These are phyloP conservation scores for Pimpla rufipes DNA, from an alignment of 2,888 invertebrate species.

Conservation along the genomic window DNA sequence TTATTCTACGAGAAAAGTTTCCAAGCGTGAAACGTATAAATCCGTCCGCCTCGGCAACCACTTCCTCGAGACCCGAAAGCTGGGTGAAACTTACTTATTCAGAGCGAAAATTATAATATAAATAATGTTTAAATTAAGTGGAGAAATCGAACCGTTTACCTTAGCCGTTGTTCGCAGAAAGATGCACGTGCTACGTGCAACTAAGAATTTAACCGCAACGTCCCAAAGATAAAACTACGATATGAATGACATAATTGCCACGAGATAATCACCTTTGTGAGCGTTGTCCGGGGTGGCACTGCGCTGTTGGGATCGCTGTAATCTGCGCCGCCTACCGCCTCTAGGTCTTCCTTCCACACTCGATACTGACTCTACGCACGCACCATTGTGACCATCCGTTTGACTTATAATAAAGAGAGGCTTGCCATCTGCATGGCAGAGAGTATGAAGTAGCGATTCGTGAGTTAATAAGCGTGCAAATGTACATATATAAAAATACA, in stretches of 20 bases:
- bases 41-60: too few relatives aligned
- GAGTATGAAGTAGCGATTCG: conserved; percentile 65
- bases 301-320: conserved; percentile 81
- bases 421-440: conserved; percentile 70
- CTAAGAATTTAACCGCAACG: conserved; percentile 53
- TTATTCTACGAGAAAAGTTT: too few relatives aligned
- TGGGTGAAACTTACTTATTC: not conserved
- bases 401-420: conserved; percentile 68
- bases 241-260: not conserved
- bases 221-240: conserved; percentile 53
- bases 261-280: conserved; percentile 80
- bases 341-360: conserved; percentile 87
- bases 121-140: not conserved
- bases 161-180: conserved; percentile 17
- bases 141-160: conserved; percentile 7
- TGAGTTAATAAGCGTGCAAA: conserved; percentile 69
- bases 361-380: conserved; percentile 87
- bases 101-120: not conserved
- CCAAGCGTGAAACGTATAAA: too few relatives aligned
- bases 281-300: conserved; percentile 84
- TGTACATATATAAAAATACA: conserved; percentile 36
- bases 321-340: conserved; percentile 82
- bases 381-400: conserved; percentile 84
- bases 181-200: conserved; percentile 54
- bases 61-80: not conserved